These are phyloP conservation scores for Mustela nigripes DNA, from an alignment of 2,113 vertebrate species.

Conservation along the genomic window DNA sequence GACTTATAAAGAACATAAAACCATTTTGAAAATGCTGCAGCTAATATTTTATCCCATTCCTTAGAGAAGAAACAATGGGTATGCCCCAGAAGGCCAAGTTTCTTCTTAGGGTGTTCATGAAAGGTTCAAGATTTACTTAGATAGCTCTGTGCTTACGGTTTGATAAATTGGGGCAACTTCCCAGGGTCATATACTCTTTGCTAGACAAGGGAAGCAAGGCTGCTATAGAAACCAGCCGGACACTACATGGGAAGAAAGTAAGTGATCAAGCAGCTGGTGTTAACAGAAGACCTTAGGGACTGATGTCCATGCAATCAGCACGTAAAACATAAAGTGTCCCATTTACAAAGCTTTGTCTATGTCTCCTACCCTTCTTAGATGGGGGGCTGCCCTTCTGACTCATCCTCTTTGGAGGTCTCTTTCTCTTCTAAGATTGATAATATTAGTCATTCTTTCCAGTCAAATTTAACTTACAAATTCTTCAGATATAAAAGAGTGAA, in stretches of 20 bases:
- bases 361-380: background rate
- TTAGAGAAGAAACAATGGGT: background rate
- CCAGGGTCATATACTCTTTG: background rate
- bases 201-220: background rate
- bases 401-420: background rate
- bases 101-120: background rate
- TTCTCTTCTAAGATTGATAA: background rate
- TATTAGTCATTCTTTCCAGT: background rate
- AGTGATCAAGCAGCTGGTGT: background rate
- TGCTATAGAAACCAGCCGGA: background rate
- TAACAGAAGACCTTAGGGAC: background rate
- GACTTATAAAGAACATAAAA: constrained; percentile 11
- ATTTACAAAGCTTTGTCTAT: background rate
- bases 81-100: constrained; percentile 29
- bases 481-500: background rate
- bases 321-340: background rate
- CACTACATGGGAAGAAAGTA: background rate
- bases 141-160: background rate
- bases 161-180: constrained; percentile 30
- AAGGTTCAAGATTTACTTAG: background rate
- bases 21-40: background rate
- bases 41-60: background rate
- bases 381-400: background rate
- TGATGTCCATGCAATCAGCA: background rate
- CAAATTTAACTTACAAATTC: background rate